Conservation (phyloP, 2,113 vertebrate genomes). For the Varanus salvator region DNA sequence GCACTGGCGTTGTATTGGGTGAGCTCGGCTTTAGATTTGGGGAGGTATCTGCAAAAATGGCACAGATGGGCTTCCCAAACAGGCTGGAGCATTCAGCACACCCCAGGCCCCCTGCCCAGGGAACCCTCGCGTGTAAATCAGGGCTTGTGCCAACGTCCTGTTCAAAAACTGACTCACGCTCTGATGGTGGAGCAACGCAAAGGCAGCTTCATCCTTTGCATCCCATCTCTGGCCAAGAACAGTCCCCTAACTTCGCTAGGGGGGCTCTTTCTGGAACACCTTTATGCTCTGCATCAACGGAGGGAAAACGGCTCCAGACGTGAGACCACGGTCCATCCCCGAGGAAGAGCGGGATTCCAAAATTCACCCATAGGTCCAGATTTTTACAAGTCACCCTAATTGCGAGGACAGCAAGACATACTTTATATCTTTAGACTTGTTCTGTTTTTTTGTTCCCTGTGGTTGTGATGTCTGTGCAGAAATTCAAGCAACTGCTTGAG, state of each 20-base stretch:
- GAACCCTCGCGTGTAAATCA: neutral
- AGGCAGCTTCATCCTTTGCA: neutral
- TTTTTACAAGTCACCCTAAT: neutral
- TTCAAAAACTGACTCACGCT: neutral
- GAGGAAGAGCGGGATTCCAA: neutral
- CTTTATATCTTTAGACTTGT: neutral
- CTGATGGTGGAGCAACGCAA: neutral
- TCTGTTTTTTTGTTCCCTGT: neutral
- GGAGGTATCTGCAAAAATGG: too few species aligned
- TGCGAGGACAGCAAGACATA: neutral
- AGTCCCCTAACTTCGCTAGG: neutral
- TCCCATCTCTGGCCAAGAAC: neutral
- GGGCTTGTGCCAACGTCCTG: neutral
- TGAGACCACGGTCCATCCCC: too few species aligned
- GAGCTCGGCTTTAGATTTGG: neutral
- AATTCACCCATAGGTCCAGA: neutral
- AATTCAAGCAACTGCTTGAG: conserved; percentile 60
- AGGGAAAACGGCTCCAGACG: too few species aligned
- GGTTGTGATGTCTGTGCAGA: conserved; percentile 36
- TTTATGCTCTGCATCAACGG: neutral
- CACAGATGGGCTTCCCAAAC: too few species aligned
- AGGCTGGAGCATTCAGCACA: neutral
- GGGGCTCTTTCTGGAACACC: too few species aligned
- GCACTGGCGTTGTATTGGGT: neutral
- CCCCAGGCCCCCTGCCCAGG: neutral